Evolutionary conservation across 2,113 vertebrate genomes (phyloP), one percentile per base, ranked within the genome.

Genomic region (Bubo bubo): DNA sequence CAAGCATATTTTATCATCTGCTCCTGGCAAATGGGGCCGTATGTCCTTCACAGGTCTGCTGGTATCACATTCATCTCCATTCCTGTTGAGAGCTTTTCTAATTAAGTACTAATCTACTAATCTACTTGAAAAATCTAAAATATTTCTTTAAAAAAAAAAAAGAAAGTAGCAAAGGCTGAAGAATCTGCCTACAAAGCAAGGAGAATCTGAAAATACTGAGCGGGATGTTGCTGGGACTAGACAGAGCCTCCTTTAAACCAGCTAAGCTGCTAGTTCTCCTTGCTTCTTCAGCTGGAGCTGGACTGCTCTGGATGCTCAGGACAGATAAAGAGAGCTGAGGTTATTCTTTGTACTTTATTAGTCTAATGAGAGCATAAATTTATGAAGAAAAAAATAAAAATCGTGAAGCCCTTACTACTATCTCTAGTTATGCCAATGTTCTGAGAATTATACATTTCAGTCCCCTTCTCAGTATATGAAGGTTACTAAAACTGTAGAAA

Each of bases 171-270:
- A 80, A 86, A 50, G 27, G 52, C 52, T 23, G 9, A 32, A 28
- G 12, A 81, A 76, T 18, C 35, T 58, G 23, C 37, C 59, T 58
- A 24, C 32, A 35, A 52, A 63, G 15, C 47, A 47, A 20, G n/a
- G 23, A 68, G 19, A 67, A 52, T 12, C 13, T 28, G 53, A 77
- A 62, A 72, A 47, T 13, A 35, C 12, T 1, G 2, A 55, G 34
- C 1, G 1, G 14, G 37, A 20, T 1, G 11, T 35, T 2, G 4
- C 24, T 35, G 58, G 19, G 35, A 23, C 34, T 50, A 21, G 26
- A 28, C 21, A 37, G 24, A 84, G 24, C 10, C 77, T 47, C 24
- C 41, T 67, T 67, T 32, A 53, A 43, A 50, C 20, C 55, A 59
- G n/a, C 10, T 1, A 43, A 23, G 7, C 22, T 59, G 26, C 16